Conservation (phyloP, 2,113 vertebrate species). For the Gasterosteus aculeatus region DNA sequence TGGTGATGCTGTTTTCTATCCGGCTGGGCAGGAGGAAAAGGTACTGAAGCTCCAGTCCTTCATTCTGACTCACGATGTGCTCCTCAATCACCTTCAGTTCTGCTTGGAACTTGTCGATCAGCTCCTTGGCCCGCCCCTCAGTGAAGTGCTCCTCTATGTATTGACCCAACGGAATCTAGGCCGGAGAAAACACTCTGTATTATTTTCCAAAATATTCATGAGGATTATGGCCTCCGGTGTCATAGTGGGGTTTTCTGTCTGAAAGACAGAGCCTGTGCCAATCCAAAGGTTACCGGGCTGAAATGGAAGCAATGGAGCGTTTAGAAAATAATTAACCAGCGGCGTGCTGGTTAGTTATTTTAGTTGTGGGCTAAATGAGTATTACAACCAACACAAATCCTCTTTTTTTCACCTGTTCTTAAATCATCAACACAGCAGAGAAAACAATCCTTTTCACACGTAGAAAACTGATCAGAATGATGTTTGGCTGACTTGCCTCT, state of each 20-base stretch:
- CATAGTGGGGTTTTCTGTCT: neutral
- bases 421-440: neutral
- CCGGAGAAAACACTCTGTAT: neutral
- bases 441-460: neutral
- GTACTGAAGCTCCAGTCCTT: slow-evolving; percentile 72
- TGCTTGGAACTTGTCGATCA: slow-evolving; percentile 66
- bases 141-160: slow-evolving; percentile 75
- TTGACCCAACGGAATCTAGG: slow-evolving; percentile 73
- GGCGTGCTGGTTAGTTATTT: neutral
- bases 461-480: neutral
- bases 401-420: neutral
- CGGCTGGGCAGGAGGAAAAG: slow-evolving; percentile 75
- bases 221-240: neutral
- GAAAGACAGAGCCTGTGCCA: neutral
- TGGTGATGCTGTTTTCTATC: slow-evolving; percentile 83
- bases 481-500: neutral
- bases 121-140: slow-evolving; percentile 58
- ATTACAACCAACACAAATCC: neutral
- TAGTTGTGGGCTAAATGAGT: neutral
- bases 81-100: slow-evolving; percentile 72
- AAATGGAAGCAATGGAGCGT: neutral
- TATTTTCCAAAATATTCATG: neutral
- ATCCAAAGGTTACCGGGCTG: too few species aligned
- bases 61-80: slow-evolving; percentile 67
- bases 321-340: too few species aligned